phyloP scores from a whole-genome alignment of 2,113 vertebrate species.

The Oxyura jamaicensis region DNA sequence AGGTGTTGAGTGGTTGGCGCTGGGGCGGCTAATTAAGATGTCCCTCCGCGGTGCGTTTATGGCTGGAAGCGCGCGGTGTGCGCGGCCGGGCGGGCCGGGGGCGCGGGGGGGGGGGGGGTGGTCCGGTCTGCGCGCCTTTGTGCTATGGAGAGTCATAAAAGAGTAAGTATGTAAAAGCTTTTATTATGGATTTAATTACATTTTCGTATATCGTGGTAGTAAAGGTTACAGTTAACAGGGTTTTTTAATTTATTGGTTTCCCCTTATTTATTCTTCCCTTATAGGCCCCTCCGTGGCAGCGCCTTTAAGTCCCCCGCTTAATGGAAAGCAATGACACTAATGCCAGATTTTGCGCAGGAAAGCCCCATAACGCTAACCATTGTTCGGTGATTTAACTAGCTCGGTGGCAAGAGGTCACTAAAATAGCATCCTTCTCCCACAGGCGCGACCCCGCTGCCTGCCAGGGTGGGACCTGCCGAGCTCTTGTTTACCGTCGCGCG shows the following conservation, averaged over 20 bases:
- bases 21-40: conserved; percentile 65
- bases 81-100: neutral
- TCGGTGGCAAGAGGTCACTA: conserved; percentile 71
- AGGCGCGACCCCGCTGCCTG: conserved; percentile 47
- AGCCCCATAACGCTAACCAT: conserved; percentile 62
- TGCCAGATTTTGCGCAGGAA: conserved; percentile 69
- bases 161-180: conserved; percentile 38
- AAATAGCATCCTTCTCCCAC: conserved; percentile 62
- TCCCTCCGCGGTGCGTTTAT: conserved; percentile 9
- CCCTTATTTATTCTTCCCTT: conserved; percentile 27
- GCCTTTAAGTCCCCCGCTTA: conserved; percentile 48
- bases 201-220: neutral
- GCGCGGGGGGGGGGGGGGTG: neutral
- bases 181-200: conserved; percentile 31
- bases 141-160: neutral
- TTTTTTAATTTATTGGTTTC: conserved; percentile 4
- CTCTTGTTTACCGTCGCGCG: neutral
- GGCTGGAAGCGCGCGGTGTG: conserved; percentile 17
- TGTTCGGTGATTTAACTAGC: conserved; percentile 74
- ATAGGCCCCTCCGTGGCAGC: conserved; percentile 14
- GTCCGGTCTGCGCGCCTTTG: neutral
- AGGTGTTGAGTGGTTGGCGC: conserved; percentile 74
- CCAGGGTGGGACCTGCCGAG: conserved; percentile 30
- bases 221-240: conserved; percentile 48
- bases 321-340: conserved; percentile 63